Evolutionary conservation across 2,113 vertebrate genomes (phyloP).

Genomic region (Scalopus aquaticus): DNA sequence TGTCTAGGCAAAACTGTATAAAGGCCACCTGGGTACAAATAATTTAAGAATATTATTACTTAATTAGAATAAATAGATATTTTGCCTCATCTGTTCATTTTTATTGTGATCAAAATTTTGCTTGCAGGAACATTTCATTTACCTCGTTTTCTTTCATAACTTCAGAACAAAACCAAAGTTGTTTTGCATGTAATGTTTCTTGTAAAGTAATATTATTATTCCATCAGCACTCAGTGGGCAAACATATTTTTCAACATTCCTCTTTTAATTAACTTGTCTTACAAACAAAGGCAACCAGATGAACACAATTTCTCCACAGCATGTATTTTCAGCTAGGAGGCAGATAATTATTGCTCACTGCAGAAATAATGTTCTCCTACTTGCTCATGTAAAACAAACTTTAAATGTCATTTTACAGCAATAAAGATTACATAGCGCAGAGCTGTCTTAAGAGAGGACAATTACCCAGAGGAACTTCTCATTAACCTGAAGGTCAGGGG

Average conservation of each 20-base stretch:
- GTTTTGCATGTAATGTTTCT: slow-evolving; percentile 68
- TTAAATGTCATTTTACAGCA: slow-evolving; percentile 84
- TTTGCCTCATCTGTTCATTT: slow-evolving; percentile 24
- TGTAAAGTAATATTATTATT: slow-evolving; percentile 80
- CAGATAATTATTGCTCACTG: slow-evolving; percentile 85
- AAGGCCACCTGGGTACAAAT: neutral
- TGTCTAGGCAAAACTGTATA: neutral
- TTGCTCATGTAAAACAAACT: slow-evolving; percentile 86
- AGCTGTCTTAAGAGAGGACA: slow-evolving; percentile 77
- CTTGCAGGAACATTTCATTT: slow-evolving; percentile 51
- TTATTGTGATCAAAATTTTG: slow-evolving; percentile 53
- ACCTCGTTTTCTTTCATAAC: slow-evolving; percentile 64
- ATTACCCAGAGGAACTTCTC: slow-evolving; percentile 81
- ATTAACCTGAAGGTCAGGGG: slow-evolving; percentile 85
- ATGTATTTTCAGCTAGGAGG: slow-evolving; percentile 82
- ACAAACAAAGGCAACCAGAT: slow-evolving; percentile 83
- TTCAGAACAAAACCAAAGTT: slow-evolving; percentile 73
- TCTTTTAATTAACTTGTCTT: slow-evolving; percentile 86
- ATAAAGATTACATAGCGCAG: slow-evolving; percentile 80
- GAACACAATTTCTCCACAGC: slow-evolving; percentile 82
- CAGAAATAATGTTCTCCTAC: slow-evolving; percentile 82
- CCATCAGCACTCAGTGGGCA: slow-evolving; percentile 77
- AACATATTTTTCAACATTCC: slow-evolving; percentile 83
- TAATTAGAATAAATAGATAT: slow-evolving; percentile 53
- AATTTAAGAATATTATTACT: slow-evolving; percentile 52